Conservation (phyloP, 1,140 invertebrate species). For the Drosophila repleta region DNA sequence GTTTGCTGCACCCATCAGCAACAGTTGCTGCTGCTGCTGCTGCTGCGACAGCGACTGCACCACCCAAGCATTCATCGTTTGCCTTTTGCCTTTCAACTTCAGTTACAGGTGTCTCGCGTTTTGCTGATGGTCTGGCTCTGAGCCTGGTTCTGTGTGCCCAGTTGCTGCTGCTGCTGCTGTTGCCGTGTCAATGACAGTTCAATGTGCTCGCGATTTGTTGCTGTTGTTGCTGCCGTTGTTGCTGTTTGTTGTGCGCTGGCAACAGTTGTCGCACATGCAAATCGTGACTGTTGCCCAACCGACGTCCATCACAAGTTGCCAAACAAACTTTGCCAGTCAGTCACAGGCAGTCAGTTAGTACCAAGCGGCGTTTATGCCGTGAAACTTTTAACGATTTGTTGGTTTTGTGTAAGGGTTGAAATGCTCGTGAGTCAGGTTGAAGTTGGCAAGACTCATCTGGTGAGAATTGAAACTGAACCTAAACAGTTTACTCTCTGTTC, state of each 20-base stretch:
- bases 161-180: slow-evolving; percentile 56
- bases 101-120: slow-evolving; percentile 66
- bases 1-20: slow-evolving; percentile 61
- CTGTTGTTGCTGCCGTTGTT: slow-evolving; percentile 46
- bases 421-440: no score
- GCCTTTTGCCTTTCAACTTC: slow-evolving; percentile 80
- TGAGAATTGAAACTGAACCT: no score
- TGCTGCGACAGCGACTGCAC: slow-evolving; percentile 15
- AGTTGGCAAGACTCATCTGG: no score
- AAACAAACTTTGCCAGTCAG: slow-evolving; percentile 65
- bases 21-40: slow-evolving; percentile 31
- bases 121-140: slow-evolving; percentile 44
- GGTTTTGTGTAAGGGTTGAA: not conserved
- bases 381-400: not conserved
- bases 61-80: slow-evolving; percentile 48
- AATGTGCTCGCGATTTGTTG: slow-evolving; percentile 71
- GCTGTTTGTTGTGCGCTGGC: slow-evolving; percentile 53
- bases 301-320: slow-evolving; percentile 77
- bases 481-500: not conserved
- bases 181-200: slow-evolving; percentile 83
- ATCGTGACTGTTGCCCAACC: slow-evolving; percentile 76
- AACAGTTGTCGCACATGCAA: slow-evolving; percentile 82
- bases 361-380: slow-evolving; percentile 28
- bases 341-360: slow-evolving; percentile 30
- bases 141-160: slow-evolving; percentile 39